Evolutionary conservation across 92 coral and sea anemone genomes (phyloP).

Genomic region (Porites lobata): DNA sequence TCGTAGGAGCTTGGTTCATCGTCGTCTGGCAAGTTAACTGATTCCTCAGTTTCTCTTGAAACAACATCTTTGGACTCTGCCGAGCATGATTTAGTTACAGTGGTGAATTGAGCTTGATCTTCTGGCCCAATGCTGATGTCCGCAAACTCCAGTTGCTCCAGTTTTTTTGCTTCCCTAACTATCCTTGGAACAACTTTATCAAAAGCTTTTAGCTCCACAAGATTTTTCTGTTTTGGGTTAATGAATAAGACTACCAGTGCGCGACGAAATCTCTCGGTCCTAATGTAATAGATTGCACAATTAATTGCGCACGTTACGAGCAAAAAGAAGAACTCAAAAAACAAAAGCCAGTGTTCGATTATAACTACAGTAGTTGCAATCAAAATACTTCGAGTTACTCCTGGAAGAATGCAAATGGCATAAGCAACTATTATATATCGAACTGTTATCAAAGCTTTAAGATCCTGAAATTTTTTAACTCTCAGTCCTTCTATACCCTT

Average conservation of each 20-base stretch:
- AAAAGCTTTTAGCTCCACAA: conserved; percentile 27
- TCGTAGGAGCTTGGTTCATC: conserved; percentile 4
- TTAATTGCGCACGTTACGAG: conserved; percentile 62
- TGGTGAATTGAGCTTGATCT: no score
- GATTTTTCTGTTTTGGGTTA: conserved; percentile 18
- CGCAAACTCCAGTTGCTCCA: background rate
- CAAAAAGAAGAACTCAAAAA: conserved; percentile 50
- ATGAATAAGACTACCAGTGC: conserved; percentile 39
- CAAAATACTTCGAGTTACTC: conserved; percentile 18
- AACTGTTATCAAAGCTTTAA: conserved; percentile 41
- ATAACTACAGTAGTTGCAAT: background rate
- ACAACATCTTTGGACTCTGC: background rate
- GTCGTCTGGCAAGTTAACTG: conserved; percentile 1
- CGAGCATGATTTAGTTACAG: background rate
- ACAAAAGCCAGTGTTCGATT: conserved; percentile 60
- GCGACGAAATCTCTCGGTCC: conserved; percentile 62
- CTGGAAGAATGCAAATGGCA: conserved; percentile 24
- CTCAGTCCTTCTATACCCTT: background rate
- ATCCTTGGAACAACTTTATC: conserved; percentile 22
- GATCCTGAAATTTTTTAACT: conserved; percentile 25
- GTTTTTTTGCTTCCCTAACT: conserved; percentile 8
- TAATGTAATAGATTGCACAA: conserved; percentile 50
- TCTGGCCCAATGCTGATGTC: background rate
- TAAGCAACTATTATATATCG: conserved; percentile 14
- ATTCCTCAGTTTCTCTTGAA: background rate